These are phyloP conservation scores for Periplaneta americana DNA, from an alignment of 1,140 invertebrate genomes.

Conservation along the genomic window DNA sequence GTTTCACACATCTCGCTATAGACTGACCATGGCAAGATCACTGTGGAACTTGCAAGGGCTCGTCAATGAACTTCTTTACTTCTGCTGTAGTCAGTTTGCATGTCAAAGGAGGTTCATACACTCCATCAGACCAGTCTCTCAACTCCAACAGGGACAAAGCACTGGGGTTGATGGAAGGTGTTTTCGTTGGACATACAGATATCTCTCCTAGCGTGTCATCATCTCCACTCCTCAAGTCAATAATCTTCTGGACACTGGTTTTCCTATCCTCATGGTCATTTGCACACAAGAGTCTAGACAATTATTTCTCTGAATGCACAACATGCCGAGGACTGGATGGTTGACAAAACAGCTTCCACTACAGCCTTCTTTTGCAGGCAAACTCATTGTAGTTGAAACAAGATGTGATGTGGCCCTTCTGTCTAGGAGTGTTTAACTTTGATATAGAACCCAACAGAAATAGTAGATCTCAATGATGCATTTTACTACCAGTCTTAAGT, in stretches of 20 bases:
- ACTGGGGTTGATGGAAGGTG: not conserved
- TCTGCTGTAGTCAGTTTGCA: not conserved
- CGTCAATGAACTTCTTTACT: not conserved
- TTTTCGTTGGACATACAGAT: not conserved
- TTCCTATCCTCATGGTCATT: constrained; percentile 2
- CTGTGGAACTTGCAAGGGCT: not conserved
- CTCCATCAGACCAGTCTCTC: not conserved
- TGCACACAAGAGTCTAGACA: not conserved
- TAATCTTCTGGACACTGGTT: not conserved
- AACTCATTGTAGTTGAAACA: no score
- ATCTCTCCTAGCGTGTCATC: not conserved
- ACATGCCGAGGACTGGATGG: no score
- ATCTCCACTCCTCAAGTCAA: not conserved
- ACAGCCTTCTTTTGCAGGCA: no score
- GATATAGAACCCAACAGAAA: no score
- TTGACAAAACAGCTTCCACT: no score
- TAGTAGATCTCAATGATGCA: no score
- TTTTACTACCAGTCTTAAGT: no score
- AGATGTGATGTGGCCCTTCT: no score
- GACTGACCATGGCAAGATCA: not conserved
- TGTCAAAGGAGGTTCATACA: no score
- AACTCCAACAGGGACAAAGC: not conserved
- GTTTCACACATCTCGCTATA: not conserved
- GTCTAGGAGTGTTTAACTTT: no score
- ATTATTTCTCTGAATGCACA: no score